Evolutionary conservation across 2,888 invertebrate genomes (phyloP).

Genomic region (Hydriomena furcata): DNA sequence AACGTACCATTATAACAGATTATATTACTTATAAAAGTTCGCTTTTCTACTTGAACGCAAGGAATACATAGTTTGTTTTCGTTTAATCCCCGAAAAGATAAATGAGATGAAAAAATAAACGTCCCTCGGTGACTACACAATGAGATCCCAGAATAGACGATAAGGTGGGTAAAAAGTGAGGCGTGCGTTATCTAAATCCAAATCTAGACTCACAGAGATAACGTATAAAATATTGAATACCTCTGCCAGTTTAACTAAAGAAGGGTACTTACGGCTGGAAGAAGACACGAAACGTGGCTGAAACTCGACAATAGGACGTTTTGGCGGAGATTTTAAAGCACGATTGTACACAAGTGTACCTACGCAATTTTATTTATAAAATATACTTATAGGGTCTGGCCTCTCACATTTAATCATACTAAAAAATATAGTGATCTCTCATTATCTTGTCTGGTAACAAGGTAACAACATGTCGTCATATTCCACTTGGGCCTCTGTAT

Average conservation of each 20-base stretch:
- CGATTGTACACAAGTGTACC: background rate
- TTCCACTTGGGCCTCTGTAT: no score
- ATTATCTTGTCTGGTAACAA: no score
- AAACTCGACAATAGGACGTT: slow-evolving; percentile 1
- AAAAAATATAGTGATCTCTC: no score
- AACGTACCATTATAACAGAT: background rate
- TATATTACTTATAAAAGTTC: slow-evolving; percentile 17
- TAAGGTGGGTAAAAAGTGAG: slow-evolving; percentile 31
- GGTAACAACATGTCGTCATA: no score
- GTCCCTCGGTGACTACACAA: slow-evolving; percentile 27
- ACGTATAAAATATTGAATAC: slow-evolving; percentile 23
- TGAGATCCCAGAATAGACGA: slow-evolving; percentile 18
- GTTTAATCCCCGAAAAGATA: slow-evolving; percentile 31
- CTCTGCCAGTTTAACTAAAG: slow-evolving; percentile 7
- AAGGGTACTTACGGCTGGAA: slow-evolving; percentile 3
- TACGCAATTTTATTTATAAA: no score
- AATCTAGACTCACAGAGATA: slow-evolving; percentile 32
- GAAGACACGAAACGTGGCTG: background rate
- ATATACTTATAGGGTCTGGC: no score
- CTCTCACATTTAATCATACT: no score
- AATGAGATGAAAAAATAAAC: slow-evolving; percentile 27
- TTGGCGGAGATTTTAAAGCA: background rate
- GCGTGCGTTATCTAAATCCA: slow-evolving; percentile 32
- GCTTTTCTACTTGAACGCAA: slow-evolving; percentile 18
- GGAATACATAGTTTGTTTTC: slow-evolving; percentile 26